phyloP scores from a whole-genome alignment of 2,888 invertebrate genomes.

The Phortica okadai region DNA sequence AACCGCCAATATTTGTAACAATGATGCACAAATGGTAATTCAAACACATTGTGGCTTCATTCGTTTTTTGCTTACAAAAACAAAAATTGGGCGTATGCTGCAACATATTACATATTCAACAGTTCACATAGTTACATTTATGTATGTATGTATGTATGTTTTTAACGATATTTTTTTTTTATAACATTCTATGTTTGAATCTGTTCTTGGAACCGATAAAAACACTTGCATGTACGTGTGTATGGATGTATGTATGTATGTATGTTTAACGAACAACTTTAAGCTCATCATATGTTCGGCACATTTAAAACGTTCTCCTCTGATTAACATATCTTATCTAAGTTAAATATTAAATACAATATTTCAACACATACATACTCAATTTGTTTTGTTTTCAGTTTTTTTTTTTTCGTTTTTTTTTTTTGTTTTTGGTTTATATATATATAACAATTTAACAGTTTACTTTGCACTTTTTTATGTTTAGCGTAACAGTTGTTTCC shows the following conservation, averaged over 20 bases:
- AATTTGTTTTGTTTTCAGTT: neutral
- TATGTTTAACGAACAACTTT: conserved; percentile 21
- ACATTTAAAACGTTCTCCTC: neutral
- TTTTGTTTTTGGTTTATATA: neutral
- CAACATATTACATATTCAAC: neutral
- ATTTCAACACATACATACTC: neutral
- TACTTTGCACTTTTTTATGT: conserved; percentile 2
- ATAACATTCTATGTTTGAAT: conserved; percentile 43
- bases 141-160: conserved; percentile 48
- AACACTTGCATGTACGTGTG: neutral
- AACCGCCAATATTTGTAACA: no score
- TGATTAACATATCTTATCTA: neutral
- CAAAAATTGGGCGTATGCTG: no score
- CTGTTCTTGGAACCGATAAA: conserved; percentile 62
- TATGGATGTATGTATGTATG: conserved; percentile 1
- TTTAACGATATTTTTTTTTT: conserved; percentile 48
- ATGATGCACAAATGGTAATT: no score
- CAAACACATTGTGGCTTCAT: no score
- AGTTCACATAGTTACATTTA: conserved; percentile 42
- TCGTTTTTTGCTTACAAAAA: no score
- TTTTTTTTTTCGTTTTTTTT: no score
- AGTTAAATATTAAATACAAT: neutral
- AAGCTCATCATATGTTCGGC: conserved; percentile 22
- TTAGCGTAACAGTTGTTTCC: neutral
- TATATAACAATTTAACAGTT: neutral